Base-by-base conservation (phyloP, 2,888 invertebrate genomes). In the Callimorpha dominula region DNA sequence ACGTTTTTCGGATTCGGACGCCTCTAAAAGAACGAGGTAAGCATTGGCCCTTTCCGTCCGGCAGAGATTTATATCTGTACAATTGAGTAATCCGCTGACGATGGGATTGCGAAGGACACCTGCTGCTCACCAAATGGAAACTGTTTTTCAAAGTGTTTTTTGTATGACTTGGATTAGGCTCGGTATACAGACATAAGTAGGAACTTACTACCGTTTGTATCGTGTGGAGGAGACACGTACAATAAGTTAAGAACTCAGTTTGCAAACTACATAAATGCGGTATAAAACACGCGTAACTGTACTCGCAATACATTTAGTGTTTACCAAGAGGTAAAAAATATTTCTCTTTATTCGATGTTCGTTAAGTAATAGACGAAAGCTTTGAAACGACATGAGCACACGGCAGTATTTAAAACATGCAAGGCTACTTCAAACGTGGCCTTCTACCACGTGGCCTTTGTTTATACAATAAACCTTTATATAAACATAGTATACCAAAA, bases 21-120 rank as follows among this genome's bases (percentile, higher is more conserved):
- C 81, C 78, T 81, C 81, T 83, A 88, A 90, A 91, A 90, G 87
- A 88, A 87, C 85, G 85, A 88, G 86, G 88, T 91, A 90, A 90
- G 89, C 89, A 88, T 81, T 86, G 83, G 81, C 86, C 85, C 85
- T 87, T 85, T 82, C 74, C 77, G 77, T 82, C 85, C 81, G 82
- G 82, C 77, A 80, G 86, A 93, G 92, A 93, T 93, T 93, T 94
- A 93, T 94, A 87, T 88, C 83, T 89, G 87, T 89, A 92, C 90
- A 93, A 91, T 91, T 87, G 87, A 92, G 89, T 91, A 92, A 93
- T 92, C 90, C 90, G 91, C 91, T 92, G 93, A 92, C 92, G 92
- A 93, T 92, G 91, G 91, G 89, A 91, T 92, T 90, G 91, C 87
- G 83, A 90, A 88, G 89, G 91, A 91, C 93, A 94, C 93, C 94